Evolutionary conservation across 2,113 vertebrate genomes (phyloP).

Genomic region (Odobenus rosmarus): DNA sequence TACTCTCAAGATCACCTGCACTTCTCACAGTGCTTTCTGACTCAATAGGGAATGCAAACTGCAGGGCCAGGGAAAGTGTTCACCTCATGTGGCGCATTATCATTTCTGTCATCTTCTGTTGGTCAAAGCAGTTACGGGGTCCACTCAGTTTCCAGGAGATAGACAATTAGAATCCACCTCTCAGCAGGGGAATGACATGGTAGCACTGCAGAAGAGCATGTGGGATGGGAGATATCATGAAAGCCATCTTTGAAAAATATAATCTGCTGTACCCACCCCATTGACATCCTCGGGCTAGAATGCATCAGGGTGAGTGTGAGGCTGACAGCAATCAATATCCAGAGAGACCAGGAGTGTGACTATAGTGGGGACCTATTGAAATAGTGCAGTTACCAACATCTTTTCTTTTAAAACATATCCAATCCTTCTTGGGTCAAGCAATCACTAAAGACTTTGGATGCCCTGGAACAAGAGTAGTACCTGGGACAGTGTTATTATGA

Average conservation of each 20-base stretch:
- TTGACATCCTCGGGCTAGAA: background rate
- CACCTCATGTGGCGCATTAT: accelerated
- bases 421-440: background rate
- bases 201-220: background rate
- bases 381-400: background rate
- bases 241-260: background rate
- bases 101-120: background rate
- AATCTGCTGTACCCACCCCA: background rate
- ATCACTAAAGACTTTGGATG: background rate
- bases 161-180: background rate
- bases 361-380: no score
- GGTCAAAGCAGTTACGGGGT: accelerated
- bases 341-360: no score
- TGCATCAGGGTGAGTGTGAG: background rate
- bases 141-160: background rate
- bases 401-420: background rate
- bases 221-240: background rate
- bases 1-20: background rate
- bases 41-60: background rate
- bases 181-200: no score
- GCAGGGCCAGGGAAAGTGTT: background rate
- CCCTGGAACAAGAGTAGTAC: no score
- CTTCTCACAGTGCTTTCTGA: background rate
- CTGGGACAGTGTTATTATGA: background rate
- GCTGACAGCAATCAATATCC: background rate